Evolutionary conservation across 2,888 invertebrate species (phyloP), one percentile per base, ranked within the genome.

Genomic region (Deroplatys truncata): DNA sequence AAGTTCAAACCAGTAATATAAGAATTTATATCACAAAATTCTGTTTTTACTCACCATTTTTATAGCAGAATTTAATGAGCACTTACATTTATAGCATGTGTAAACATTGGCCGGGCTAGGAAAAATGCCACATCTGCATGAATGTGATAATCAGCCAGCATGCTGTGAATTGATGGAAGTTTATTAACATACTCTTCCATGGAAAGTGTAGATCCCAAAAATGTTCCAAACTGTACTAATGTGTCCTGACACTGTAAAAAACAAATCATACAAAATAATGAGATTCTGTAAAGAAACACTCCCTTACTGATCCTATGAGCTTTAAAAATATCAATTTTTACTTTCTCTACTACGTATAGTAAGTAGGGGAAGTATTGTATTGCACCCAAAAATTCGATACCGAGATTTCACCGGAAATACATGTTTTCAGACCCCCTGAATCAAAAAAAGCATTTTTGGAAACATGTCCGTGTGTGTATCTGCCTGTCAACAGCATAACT

Each of bases 81-180:
- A 94, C 95, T 95, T 94, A 97, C 97, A 93, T 96, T 96, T 89
- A 98, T 97, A 86, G 96, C 95, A 93, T 97, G 97, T 85, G 97
- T 96, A 93, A 98, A 96, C 94, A 98, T 98, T 8, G 98, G 98
- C 90, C 99, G 95, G 85, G 98, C 98, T 43, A 99, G 95, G 94
- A 98, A 99, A 94, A 99, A 99, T n/a, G 99, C 99, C 1, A 99
- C 98, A 93, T 99, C 99, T 0, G 98, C 96, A 91, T 98, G 98
- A 86, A 99, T 97, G 93, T 98, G 98, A 93, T 98, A 99, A 91
- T 98, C 98, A 85, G 97, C 95, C 29, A 99, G 94, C 94, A 99
- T 96, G 92, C 97, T 97, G 93, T 98, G 96, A 90, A 99, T 96
- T 0, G 98, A 96, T 0, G 99, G 99, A 92, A 99, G 94, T 91